phyloP scores from a whole-genome alignment of 2,113 vertebrate species.

The Panthera leo region DNA sequence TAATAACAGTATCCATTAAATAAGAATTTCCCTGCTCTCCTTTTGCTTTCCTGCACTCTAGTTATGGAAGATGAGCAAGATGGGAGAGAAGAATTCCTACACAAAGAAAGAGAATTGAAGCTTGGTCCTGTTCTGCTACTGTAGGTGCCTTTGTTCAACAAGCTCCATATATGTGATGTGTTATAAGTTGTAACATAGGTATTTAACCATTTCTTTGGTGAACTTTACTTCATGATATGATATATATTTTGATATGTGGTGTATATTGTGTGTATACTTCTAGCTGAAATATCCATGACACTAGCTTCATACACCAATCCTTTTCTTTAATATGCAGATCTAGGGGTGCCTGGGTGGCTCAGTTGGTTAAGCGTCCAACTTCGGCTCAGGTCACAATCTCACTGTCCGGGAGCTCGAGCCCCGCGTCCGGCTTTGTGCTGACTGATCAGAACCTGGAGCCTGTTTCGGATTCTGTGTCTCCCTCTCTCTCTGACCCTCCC shows the following conservation, averaged over 20 bases:
- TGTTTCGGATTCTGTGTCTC: too few relatives aligned
- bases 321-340: background rate
- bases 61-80: background rate
- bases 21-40: background rate
- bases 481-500: too few relatives aligned
- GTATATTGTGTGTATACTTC: background rate
- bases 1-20: background rate
- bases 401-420: too few relatives aligned
- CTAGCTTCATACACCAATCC: background rate
- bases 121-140: background rate
- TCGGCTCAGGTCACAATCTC: too few relatives aligned
- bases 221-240: background rate
- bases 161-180: background rate
- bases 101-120: background rate
- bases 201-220: background rate
- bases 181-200: background rate
- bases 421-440: rapidly evolving
- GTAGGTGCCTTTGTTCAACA: background rate
- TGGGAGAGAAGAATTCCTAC: background rate
- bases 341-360: background rate
- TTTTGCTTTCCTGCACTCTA: background rate
- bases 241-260: background rate
- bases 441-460: too few relatives aligned
- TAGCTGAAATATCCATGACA: background rate
- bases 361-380: too few relatives aligned